These are phyloP conservation scores for Propithecus coquereli DNA, from an alignment of 2,113 vertebrate genomes.

Conservation along the genomic window DNA sequence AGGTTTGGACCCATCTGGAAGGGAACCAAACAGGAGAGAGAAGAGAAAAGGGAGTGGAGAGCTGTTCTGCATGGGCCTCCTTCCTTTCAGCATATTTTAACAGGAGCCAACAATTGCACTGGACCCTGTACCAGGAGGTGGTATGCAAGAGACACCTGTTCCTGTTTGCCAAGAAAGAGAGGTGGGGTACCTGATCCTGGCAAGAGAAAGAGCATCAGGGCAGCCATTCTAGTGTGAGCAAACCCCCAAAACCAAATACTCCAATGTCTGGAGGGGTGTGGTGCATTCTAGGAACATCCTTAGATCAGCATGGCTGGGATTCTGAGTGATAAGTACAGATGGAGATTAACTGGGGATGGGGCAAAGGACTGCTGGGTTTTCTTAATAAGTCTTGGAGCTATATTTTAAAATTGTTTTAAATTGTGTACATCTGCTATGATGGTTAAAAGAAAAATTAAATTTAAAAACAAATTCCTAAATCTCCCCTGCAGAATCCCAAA, in stretches of 20 bases:
- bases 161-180: not conserved
- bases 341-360: not conserved
- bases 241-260: not conserved
- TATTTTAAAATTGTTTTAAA: not conserved
- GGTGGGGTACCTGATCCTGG: not conserved
- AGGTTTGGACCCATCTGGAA: not conserved
- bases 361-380: not conserved
- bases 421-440: not conserved
- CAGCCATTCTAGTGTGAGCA: not conserved
- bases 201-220: not conserved
- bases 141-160: not conserved
- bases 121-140: not conserved
- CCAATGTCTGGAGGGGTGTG: not conserved
- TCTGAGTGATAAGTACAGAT: not conserved
- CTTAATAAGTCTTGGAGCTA: not conserved
- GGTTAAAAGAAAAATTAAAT: conserved; percentile 17
- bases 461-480: conserved; percentile 22
- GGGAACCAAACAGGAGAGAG: not conserved
- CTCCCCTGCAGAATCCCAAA: not conserved
- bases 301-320: not conserved
- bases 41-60: not conserved
- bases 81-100: not conserved
- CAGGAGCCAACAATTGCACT: not conserved
- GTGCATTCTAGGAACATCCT: not conserved
- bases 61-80: not conserved